A percentile compares a stretch with the other conserved stretches of the same genome.
phyloP scores from a whole-genome alignment of 2,888 invertebrate species.

The Hermaeophaga mercurialis region DNA sequence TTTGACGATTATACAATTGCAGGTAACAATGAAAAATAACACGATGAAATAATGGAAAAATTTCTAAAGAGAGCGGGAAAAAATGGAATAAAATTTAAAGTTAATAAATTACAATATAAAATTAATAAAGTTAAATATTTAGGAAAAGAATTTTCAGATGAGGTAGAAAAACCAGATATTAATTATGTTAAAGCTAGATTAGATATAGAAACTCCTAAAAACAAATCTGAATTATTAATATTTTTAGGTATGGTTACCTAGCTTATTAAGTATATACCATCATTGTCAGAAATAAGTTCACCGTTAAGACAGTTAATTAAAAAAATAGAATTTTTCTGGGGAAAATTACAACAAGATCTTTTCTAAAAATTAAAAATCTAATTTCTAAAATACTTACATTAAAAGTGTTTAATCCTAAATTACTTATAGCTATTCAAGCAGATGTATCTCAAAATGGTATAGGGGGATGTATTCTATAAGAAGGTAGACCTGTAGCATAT shows the following conservation, averaged over 20 bases:
- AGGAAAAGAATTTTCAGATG: slow-evolving; percentile 5
- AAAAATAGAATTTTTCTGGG: slow-evolving; percentile 40
- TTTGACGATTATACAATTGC: slow-evolving; percentile 41
- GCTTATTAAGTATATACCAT: slow-evolving; percentile 37
- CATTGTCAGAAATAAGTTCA: slow-evolving; percentile 28
- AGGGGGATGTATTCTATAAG: not conserved
- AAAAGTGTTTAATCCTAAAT: not conserved
- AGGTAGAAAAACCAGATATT: slow-evolving; percentile 15
- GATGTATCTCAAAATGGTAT: not conserved
- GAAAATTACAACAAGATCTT: slow-evolving; percentile 25
- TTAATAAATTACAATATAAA: slow-evolving; percentile 6
- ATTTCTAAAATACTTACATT: not conserved
- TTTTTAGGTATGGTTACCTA: slow-evolving; percentile 45
- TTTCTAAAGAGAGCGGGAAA: slow-evolving; percentile 35
- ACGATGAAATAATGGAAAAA: slow-evolving; percentile 31
- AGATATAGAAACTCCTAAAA: slow-evolving; percentile 30
- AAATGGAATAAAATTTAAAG: slow-evolving; percentile 22
- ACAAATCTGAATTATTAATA: slow-evolving; percentile 41
- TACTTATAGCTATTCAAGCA: not conserved
- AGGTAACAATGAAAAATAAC: slow-evolving; percentile 38
- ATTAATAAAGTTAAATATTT: slow-evolving; percentile 12
- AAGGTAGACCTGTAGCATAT: slow-evolving; percentile 36
- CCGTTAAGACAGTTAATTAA: slow-evolving; percentile 37
- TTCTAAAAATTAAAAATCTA: not conserved
- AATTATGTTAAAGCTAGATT: slow-evolving; percentile 4